Evolutionary conservation across 2,797 vertebrate genomes (phyloP).

Genomic region (Pteronotus mesoamericanus): DNA sequence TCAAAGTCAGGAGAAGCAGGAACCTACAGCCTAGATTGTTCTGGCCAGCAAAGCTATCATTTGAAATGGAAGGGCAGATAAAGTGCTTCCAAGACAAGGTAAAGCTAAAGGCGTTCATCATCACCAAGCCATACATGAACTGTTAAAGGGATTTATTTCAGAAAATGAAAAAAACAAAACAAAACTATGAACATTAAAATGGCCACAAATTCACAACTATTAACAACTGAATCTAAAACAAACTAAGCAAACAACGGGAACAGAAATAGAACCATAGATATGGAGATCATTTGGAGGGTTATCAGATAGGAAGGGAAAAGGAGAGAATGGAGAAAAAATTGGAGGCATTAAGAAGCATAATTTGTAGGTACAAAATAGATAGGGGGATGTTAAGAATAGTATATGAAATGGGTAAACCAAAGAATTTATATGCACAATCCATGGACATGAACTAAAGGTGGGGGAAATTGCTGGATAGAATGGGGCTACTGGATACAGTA

Average conservation of each 20-base stretch:
- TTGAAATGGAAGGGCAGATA: not conserved
- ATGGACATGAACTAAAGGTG: not conserved
- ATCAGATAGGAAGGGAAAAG: not conserved
- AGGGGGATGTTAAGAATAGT: not conserved
- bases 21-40: not conserved
- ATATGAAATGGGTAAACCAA: not conserved
- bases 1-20: not conserved
- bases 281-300: not conserved
- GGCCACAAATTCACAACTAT: not conserved
- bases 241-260: not conserved
- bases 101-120: not conserved
- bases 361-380: not conserved
- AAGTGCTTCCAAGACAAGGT: not conserved
- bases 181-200: not conserved
- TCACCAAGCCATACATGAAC: not conserved
- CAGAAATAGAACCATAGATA: not conserved
- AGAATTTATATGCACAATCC: not conserved
- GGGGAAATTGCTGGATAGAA: not conserved
- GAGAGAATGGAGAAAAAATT: not conserved
- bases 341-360: not conserved
- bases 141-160: not conserved
- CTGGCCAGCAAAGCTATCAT: not conserved
- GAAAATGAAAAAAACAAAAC: not conserved
- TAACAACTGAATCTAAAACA: not conserved
- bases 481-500: not conserved